A percentile compares a stretch with the other conserved stretches of the same genome.
Evolutionary conservation across 2,113 vertebrate genomes (phyloP).

Genomic region (Leucopsar rothschildi): DNA sequence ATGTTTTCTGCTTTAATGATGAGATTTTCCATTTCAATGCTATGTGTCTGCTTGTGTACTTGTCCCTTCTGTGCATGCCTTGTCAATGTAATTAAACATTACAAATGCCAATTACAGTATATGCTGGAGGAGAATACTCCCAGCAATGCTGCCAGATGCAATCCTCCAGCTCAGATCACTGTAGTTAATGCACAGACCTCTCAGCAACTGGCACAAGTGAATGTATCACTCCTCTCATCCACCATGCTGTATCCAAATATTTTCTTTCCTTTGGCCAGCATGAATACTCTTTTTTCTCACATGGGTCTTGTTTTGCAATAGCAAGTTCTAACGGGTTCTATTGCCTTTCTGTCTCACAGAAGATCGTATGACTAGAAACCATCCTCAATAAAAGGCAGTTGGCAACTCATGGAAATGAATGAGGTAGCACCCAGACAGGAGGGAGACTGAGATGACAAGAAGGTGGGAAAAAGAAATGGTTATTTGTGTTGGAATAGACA

Average conservation of each 20-base stretch:
- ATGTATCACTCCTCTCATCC: neutral
- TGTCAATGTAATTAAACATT: conserved; percentile 15
- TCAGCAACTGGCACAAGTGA: neutral
- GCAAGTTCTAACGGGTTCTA: rapidly evolving
- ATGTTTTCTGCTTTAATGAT: neutral
- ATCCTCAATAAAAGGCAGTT: neutral
- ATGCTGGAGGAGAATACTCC: neutral
- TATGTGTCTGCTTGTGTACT: neutral
- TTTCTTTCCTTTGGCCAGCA: neutral
- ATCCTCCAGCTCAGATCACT: neutral
- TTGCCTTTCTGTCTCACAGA: neutral
- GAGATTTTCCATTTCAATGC: neutral
- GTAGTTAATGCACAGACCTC: neutral
- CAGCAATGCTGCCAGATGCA: neutral
- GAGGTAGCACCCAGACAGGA: neutral
- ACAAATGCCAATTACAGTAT: neutral
- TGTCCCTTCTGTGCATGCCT: neutral
- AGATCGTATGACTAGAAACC: neutral
- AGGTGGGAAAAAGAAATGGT: neutral
- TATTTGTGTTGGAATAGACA: neutral
- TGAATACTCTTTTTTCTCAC: neutral
- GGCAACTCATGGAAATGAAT: neutral
- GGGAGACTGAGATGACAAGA: neutral
- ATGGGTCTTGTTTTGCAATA: neutral
- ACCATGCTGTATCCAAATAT: neutral